Evolutionary conservation across 2,797 vertebrate species (phyloP).

Genomic region (Phoxinus dragarum): DNA sequence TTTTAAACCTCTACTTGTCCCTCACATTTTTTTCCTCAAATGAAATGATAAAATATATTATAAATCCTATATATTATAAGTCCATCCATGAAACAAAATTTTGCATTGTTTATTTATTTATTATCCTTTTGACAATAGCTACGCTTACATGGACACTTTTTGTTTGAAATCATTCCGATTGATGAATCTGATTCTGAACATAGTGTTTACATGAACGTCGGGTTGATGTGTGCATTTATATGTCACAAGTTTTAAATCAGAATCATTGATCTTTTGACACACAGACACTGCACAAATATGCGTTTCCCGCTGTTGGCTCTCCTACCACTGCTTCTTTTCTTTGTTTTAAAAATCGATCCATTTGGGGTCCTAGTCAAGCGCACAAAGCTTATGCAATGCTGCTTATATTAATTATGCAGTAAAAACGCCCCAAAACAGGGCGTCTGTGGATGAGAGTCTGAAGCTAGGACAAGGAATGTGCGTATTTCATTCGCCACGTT

Average conservation of each 20-base stretch:
- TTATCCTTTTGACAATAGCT: not conserved
- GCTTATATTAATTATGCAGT: no score
- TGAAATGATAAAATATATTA: not conserved
- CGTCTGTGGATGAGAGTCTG: not conserved
- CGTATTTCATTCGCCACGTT: not conserved
- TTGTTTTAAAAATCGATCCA: not conserved
- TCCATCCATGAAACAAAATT: not conserved
- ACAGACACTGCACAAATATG: not conserved
- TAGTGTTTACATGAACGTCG: not conserved
- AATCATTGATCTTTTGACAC: not conserved
- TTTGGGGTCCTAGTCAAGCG: not conserved
- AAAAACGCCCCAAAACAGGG: no score
- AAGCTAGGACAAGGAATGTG: no score
- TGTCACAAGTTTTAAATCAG: not conserved
- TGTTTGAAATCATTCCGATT: not conserved
- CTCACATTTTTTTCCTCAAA: not conserved
- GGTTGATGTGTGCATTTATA: not conserved
- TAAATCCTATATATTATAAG: not conserved
- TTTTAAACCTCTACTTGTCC: conserved; percentile 20
- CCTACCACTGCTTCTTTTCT: not conserved
- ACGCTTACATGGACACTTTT: not conserved
- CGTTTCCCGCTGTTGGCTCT: not conserved
- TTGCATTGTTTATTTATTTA: not conserved
- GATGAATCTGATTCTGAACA: not conserved
- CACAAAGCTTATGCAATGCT: not conserved